Conservation (phyloP, 1,140 invertebrate genomes). For the Nasonia giraulti region DNA sequence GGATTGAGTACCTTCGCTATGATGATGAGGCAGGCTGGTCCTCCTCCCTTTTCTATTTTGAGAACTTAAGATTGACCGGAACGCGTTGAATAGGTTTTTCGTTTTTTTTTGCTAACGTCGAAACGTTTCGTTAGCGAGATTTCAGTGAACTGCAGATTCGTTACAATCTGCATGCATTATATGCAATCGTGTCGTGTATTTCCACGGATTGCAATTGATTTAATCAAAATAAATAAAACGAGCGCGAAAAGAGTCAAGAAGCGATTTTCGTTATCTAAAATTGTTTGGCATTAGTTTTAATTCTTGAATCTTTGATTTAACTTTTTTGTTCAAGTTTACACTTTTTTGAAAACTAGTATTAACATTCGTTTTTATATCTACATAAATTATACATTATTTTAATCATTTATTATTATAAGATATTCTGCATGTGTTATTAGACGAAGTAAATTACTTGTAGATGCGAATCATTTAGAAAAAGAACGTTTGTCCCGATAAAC, state of each 20-base stretch:
- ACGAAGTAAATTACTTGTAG: neutral
- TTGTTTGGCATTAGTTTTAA: neutral
- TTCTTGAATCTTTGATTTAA: neutral
- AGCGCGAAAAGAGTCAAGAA: neutral
- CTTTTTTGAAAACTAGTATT: slow-evolving; percentile 1
- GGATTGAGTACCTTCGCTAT: slow-evolving; percentile 66
- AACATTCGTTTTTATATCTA: slow-evolving; percentile 24
- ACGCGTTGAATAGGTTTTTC: neutral
- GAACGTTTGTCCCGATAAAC: neutral
- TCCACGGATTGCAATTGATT: neutral
- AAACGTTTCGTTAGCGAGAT: neutral
- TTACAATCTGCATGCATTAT: neutral
- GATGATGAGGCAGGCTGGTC: slow-evolving; percentile 69
- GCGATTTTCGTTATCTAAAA: neutral
- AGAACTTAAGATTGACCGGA: slow-evolving; percentile 61
- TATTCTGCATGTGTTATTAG: slow-evolving; percentile 12
- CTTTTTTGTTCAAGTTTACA: slow-evolving; percentile 9
- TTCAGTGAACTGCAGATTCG: neutral
- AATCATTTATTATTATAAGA: slow-evolving; percentile 12
- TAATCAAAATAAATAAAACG: neutral
- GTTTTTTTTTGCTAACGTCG: neutral
- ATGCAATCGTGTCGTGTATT: neutral
- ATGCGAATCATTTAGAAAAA: slow-evolving; percentile 8
- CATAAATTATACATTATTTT: slow-evolving; percentile 32
- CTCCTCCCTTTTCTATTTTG: slow-evolving; percentile 69